Conservation (phyloP, 2,888 invertebrate species). For the Hydraecia micacea region DNA sequence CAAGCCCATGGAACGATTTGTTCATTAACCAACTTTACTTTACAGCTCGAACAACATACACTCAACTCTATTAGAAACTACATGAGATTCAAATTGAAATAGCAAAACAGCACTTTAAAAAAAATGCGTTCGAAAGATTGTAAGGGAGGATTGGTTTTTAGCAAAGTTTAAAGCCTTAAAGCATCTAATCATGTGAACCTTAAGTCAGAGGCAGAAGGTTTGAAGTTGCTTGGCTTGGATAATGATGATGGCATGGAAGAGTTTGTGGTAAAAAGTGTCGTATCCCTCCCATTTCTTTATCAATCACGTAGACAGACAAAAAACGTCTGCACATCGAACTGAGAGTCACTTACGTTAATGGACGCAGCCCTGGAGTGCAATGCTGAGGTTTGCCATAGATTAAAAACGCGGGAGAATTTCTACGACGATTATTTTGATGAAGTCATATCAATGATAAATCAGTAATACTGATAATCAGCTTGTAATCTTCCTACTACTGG, state of each 20-base stretch:
- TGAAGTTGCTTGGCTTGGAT: constrained; percentile 40
- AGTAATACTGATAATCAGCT: neutral
- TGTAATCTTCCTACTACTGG: neutral
- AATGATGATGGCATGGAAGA: constrained; percentile 50
- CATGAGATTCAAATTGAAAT: constrained; percentile 33
- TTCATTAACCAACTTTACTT: constrained; percentile 66
- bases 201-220: constrained; percentile 46
- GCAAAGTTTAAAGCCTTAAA: constrained; percentile 39
- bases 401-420: constrained; percentile 29
- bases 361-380: constrained; percentile 76
- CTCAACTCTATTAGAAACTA: constrained; percentile 7
- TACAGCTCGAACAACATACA: neutral
- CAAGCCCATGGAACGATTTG: constrained; percentile 70
- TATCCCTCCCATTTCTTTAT: constrained; percentile 86
- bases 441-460: neutral
- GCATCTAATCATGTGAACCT: neutral
- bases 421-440: neutral
- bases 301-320: constrained; percentile 87
- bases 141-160: constrained; percentile 63
- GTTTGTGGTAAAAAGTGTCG: constrained; percentile 79
- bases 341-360: constrained; percentile 88
- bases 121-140: constrained; percentile 64
- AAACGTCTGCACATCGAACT: constrained; percentile 86
- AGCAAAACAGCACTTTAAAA: constrained; percentile 35
- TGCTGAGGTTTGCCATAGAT: constrained; percentile 74